Base-by-base conservation (phyloP, 23 tunicate species). In the Aplidium turbinatum region DNA sequence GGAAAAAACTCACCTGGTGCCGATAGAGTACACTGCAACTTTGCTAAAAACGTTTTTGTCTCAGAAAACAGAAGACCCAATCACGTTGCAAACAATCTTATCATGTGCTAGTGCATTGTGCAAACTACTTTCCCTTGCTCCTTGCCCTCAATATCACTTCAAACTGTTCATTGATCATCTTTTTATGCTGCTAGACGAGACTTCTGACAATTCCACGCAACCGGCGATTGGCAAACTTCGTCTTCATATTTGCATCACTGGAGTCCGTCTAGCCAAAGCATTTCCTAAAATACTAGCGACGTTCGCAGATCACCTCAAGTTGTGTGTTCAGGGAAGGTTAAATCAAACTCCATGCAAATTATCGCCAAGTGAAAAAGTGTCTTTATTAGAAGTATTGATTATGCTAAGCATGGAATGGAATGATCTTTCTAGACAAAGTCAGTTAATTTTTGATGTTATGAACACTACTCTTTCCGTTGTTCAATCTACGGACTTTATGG, bases 351-450 rank as follows among this genome's bases (percentile, higher is more conserved):
- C 71, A 3, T n/a, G 54, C n/a, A 29, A 23, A 19, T 36, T 83
- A 16, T 54, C 60, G 1, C 69, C 81, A 29, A 63, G 40, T 21
- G 96, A 88, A 38, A 81, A 65, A 30, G 72, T 68, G 18, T 58
- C 79, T 33, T 42, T 88, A 63, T 88, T 74, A 57, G 96, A 88
- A 30, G 57, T 64, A 0, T 23, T 88, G 58, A 58, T 81, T 46
- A 6, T 88, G 27, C 45, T 88, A 29, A 88, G 96, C 70, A 36
- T 32, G 29, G 96, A 88, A 51, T 88, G 87, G 96, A 81, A 88
- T 34, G 73, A 75, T 47, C 76, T 66, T 61, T 58, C 27, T 26
- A 57, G 32, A 1, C 96, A 88, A 46, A 56, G 68, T 21, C n/a
- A 33, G 2, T 33, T 88, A n/a, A 52, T 88, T n/a, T 28, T 26